phyloP scores from a whole-genome alignment of 2,797 vertebrate species.

The Girardinus metallicus region DNA sequence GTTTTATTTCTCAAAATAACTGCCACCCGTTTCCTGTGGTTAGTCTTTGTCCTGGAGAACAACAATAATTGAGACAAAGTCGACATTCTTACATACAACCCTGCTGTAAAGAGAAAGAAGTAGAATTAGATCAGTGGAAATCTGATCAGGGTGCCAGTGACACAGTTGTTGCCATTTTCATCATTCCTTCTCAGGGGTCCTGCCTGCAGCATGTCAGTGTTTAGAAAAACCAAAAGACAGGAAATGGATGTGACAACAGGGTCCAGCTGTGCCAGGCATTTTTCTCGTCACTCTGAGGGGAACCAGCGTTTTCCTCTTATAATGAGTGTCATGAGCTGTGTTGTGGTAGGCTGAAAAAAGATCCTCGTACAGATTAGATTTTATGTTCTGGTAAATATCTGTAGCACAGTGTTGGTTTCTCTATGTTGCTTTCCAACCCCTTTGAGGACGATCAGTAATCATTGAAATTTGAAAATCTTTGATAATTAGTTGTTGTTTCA shows the following conservation, averaged over 20 bases:
- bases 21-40: not conserved
- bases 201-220: conserved; percentile 58
- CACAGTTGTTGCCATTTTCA: conserved; percentile 52
- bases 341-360: conserved; percentile 10
- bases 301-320: conserved; percentile 37
- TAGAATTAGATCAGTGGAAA: conserved; percentile 31
- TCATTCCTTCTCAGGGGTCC: conserved; percentile 46
- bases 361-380: conserved; percentile 3
- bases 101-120: conserved; percentile 8
- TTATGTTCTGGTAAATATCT: not conserved
- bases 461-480: not conserved
- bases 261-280: conserved; percentile 60
- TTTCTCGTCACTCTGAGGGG: conserved; percentile 38
- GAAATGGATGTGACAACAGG: conserved; percentile 64
- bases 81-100: not conserved
- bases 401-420: not conserved
- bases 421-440: not conserved
- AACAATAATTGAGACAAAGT: not conserved
- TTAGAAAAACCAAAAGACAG: conserved; percentile 62
- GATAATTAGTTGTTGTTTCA: not conserved
- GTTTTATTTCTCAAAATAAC: not conserved
- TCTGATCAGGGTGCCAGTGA: conserved; percentile 44
- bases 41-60: not conserved
- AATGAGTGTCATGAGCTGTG: conserved; percentile 20
- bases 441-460: not conserved